Evolutionary conservation across 2,797 vertebrate species (phyloP).

Genomic region (Chlorospingus flavigularis): DNA sequence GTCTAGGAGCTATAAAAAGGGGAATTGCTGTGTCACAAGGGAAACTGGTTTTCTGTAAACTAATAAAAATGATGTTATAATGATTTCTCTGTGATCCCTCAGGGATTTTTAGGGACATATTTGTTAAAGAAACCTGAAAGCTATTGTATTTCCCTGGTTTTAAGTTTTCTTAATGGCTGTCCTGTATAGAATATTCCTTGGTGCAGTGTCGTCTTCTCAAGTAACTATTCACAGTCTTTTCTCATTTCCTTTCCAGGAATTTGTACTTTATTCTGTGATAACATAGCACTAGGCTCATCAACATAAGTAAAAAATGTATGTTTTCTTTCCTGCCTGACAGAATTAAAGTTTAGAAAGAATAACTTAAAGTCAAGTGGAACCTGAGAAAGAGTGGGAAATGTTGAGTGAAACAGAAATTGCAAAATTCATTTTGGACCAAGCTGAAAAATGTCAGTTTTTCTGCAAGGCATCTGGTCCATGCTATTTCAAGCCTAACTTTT

Average conservation of each 20-base stretch:
- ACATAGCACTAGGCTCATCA: background rate
- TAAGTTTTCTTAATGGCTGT: background rate
- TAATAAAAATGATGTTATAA: background rate
- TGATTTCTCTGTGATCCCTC: background rate
- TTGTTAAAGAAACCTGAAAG: constrained; percentile 2
- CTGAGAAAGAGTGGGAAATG: background rate
- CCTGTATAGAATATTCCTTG: background rate
- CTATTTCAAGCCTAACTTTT: background rate
- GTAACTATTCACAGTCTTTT: background rate
- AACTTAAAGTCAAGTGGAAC: background rate
- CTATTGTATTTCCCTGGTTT: background rate
- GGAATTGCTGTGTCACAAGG: background rate
- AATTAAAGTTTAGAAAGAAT: background rate
- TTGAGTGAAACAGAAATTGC: background rate
- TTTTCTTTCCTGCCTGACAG: constrained; percentile 9
- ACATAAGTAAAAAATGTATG: background rate
- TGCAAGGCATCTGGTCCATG: background rate
- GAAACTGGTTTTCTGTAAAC: background rate
- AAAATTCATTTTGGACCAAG: background rate
- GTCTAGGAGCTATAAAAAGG: background rate
- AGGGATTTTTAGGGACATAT: background rate
- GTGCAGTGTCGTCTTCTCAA: background rate
- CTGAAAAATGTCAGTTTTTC: background rate
- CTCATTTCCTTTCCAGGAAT: background rate
- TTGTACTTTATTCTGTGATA: background rate